A percentile compares a stretch with the other conserved stretches of the same genome.
Conservation (phyloP, 1,140 invertebrate species). For the Globodera rostochiensis region DNA sequence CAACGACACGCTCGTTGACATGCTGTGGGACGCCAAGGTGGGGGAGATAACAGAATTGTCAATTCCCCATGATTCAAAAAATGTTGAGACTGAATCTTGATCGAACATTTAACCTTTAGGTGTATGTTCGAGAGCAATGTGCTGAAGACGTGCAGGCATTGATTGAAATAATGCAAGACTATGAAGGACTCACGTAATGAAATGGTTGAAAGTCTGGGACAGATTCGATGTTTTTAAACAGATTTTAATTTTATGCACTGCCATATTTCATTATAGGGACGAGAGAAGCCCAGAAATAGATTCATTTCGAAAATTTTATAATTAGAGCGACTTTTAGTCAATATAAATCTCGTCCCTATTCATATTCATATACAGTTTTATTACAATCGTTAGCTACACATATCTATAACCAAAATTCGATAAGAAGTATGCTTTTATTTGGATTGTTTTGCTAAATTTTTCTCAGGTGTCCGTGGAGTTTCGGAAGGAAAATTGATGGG, state of each 20-base stretch:
- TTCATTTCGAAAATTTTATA: too few species aligned
- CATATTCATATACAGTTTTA: too few species aligned
- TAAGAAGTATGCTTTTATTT: too few species aligned
- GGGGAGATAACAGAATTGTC: neutral
- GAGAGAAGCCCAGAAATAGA: too few species aligned
- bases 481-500: too few species aligned
- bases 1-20: constrained; percentile 34
- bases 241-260: neutral
- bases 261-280: neutral
- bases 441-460: too few species aligned
- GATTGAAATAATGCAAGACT: neutral
- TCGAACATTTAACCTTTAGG: neutral
- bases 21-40: constrained; percentile 44
- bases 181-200: neutral
- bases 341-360: too few species aligned
- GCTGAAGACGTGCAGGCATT: constrained; percentile 10
- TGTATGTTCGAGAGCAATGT: constrained; percentile 3
- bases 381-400: neutral
- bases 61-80: neutral
- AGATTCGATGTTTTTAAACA: neutral
- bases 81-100: neutral
- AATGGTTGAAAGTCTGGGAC: neutral
- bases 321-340: too few species aligned
- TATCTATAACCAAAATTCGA: neutral
- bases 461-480: too few species aligned